Evolutionary conservation across 2,888 invertebrate species (phyloP), one percentile per base, ranked within the genome.

Genomic region (Lasioglossum vierecki): DNA sequence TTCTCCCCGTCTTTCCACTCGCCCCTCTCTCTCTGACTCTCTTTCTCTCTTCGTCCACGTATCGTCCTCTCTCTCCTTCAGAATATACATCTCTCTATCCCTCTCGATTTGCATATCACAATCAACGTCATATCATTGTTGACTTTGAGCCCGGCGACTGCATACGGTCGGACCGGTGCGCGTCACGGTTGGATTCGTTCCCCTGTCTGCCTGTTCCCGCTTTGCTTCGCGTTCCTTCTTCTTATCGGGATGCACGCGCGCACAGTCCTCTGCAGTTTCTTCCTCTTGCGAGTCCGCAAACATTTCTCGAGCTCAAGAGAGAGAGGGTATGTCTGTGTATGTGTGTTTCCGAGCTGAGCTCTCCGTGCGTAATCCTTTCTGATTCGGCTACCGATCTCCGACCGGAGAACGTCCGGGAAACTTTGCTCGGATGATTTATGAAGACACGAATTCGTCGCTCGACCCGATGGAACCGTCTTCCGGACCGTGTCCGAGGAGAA

Each of bases 121-220:
- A 93, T 94, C 93, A 92, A 93, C 92, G 92, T 93, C 93, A 93
- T 93, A 94, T 94, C 93, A 91, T 92, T 92, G 92, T 92, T 91
- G 91, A 91, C 91, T 89, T 88, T 85, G 84, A 88, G 76, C 79
- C 57, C 66, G 75, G 79, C 57, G 88, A 86, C 84, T 83, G 80
- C 88, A 76, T 66, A 35, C 39, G 70, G 66, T n/a, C 30, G 26
- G 63, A 72, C 63, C 57, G 71, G 66, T 44, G 30, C 76, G 22
- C 60, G 75, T 76, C 57, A 60, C 35, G 39, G 30, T n/a, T 70
- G 76, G 39, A 76, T 79, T 75, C 74, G 79, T 79, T 57, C 74
- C 26, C 66, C 78, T 76, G 80, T 76, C 74, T 70, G 71, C 35
- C 46, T 2, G 44, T 41, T 72, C 63, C 41, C 30, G 39, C 44